A percentile compares a stretch with the other conserved stretches of the same genome.
These are phyloP conservation scores for Tragopan temminckii DNA, from an alignment of 2,797 vertebrate genomes.

Conservation along the genomic window DNA sequence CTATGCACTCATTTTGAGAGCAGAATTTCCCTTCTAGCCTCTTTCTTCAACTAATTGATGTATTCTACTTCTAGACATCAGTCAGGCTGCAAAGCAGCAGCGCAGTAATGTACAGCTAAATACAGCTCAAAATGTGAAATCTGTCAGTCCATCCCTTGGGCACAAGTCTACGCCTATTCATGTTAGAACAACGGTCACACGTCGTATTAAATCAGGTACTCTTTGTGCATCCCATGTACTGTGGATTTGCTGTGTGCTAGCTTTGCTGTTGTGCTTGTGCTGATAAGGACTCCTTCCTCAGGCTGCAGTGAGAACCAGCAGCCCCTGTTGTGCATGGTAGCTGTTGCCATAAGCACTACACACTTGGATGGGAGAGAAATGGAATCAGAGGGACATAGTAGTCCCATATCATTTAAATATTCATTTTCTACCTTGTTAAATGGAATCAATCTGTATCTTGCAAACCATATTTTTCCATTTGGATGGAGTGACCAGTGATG, in stretches of 20 bases:
- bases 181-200: background rate
- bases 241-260: background rate
- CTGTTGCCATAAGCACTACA: background rate
- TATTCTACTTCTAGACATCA: conserved; percentile 17
- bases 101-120: background rate
- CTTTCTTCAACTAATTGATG: background rate
- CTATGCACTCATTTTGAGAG: background rate
- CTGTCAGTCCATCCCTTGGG: conserved; percentile 22
- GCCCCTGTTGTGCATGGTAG: background rate
- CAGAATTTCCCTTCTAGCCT: conserved; percentile 1
- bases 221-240: background rate
- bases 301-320: conserved; percentile 13
- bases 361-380: background rate
- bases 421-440: background rate
- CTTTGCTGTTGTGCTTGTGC: background rate
- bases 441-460: background rate
- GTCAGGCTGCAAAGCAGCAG: background rate
- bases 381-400: background rate
- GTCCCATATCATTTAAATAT: background rate
- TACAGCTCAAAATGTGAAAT: background rate
- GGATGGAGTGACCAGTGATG: background rate
- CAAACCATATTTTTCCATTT: rapidly evolving
- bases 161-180: background rate
- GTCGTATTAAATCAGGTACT: background rate
- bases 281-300: background rate